These are phyloP conservation scores for Aurelia aurita complex sp. Pacific DNA, from an alignment of 30 jellyfish, hydroid and myxozoan genomes.

Conservation along the genomic window DNA sequence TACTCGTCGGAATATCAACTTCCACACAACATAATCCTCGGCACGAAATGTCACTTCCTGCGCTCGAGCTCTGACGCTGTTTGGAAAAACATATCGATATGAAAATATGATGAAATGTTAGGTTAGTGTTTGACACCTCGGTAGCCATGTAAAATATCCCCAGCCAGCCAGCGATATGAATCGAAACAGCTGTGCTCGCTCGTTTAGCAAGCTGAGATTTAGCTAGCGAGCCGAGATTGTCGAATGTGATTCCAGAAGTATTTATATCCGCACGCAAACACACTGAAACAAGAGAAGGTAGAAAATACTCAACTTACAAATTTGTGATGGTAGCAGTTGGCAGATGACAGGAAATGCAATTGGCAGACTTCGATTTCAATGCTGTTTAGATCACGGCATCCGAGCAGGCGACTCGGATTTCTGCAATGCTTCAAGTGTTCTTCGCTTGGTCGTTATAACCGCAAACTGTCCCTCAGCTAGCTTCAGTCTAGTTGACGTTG, in stretches of 20 bases:
- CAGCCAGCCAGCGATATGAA: background rate
- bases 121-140: background rate
- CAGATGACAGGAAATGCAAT: conserved; percentile 55
- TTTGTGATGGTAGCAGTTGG: conserved; percentile 27
- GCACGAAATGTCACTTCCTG: conserved; percentile 32
- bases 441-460: background rate
- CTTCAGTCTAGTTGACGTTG: background rate
- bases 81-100: background rate
- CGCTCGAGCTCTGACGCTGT: background rate
- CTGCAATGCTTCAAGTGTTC: background rate
- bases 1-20: conserved; percentile 27
- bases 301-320: conserved; percentile 55
- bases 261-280: conserved; percentile 74
- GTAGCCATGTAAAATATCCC: background rate
- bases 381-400: background rate
- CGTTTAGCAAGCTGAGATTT: background rate
- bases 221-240: background rate
- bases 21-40: conserved; percentile 14
- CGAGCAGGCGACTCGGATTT: conserved; percentile 6
- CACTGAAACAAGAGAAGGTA: conserved; percentile 55
- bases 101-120: conserved; percentile 5
- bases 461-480: conserved; percentile 1
- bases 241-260: conserved; percentile 41
- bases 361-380: conserved; percentile 25
- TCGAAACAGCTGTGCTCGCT: conserved; percentile 5